Evolutionary conservation across 2,797 vertebrate species (phyloP).

Genomic region (Eupleurogrammus muticus): DNA sequence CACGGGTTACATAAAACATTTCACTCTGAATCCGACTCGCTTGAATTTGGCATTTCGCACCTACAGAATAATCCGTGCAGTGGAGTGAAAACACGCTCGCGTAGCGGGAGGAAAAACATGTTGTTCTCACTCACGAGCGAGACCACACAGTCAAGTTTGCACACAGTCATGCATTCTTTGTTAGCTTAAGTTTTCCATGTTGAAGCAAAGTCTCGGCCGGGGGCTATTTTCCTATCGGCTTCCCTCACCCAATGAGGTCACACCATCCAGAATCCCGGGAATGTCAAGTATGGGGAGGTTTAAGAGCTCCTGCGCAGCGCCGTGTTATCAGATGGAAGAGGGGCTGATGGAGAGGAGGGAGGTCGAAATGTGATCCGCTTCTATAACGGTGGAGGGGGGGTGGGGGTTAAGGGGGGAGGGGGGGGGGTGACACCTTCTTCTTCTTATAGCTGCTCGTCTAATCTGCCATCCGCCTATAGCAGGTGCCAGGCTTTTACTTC

Average conservation of each 20-base stretch:
- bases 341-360: slow-evolving; percentile 52
- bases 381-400: slow-evolving; percentile 43
- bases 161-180: slow-evolving; percentile 80
- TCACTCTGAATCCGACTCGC: slow-evolving; percentile 5
- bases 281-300: slow-evolving; percentile 79
- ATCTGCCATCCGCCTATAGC: slow-evolving; percentile 34
- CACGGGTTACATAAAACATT: background rate
- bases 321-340: slow-evolving; percentile 75
- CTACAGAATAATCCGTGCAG: slow-evolving; percentile 34
- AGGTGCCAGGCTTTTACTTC: slow-evolving; percentile 40
- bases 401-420: slow-evolving; percentile 5
- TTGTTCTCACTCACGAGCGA: slow-evolving; percentile 72
- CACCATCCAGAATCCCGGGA: slow-evolving; percentile 74
- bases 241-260: slow-evolving; percentile 81
- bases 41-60: slow-evolving; percentile 23
- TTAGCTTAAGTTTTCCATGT: slow-evolving; percentile 81
- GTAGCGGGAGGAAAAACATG: slow-evolving; percentile 64
- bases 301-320: slow-evolving; percentile 70
- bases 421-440: slow-evolving; percentile 31
- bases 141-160: slow-evolving; percentile 79
- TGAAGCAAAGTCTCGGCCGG: slow-evolving; percentile 74
- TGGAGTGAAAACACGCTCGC: slow-evolving; percentile 30
- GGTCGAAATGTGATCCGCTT: slow-evolving; percentile 58
- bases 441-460: slow-evolving; percentile 38
- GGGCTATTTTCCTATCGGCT: slow-evolving; percentile 78